These are phyloP conservation scores for Psilopogon haemacephalus DNA, from an alignment of 2,113 vertebrate genomes.

Conservation along the genomic window DNA sequence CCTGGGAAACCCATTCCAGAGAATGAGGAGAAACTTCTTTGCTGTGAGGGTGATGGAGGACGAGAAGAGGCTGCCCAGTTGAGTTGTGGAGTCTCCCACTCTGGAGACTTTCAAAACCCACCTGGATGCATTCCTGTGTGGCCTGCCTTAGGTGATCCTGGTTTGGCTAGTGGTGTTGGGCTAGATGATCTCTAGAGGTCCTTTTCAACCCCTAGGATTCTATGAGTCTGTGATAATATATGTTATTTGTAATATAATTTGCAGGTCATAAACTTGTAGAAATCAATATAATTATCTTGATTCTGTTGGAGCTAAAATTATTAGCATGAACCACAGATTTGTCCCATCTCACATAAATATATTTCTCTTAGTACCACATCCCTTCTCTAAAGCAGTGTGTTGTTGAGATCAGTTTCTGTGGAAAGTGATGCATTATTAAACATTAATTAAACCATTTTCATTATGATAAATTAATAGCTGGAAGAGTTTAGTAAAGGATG, in stretches of 20 bases:
- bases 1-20: too few species aligned
- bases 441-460: conserved; percentile 18
- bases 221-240: too few species aligned
- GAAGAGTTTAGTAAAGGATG: not conserved
- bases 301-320: not conserved
- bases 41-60: too few species aligned
- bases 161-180: too few species aligned
- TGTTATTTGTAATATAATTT: not conserved
- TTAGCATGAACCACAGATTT: not conserved
- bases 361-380: not conserved
- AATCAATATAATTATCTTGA: not conserved
- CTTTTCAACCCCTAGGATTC: too few species aligned
- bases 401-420: not conserved
- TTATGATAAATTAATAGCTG: conserved; percentile 26
- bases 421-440: conserved; percentile 8
- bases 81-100: too few species aligned
- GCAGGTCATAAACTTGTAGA: not conserved
- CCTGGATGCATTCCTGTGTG: too few species aligned
- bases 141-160: too few species aligned
- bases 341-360: not conserved
- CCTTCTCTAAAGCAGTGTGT: not conserved
- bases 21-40: too few species aligned
- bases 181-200: too few species aligned
- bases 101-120: too few species aligned
- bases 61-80: too few species aligned